Evolutionary conservation across 2,797 vertebrate genomes (phyloP).

Genomic region (Diglossa cyanea): DNA sequence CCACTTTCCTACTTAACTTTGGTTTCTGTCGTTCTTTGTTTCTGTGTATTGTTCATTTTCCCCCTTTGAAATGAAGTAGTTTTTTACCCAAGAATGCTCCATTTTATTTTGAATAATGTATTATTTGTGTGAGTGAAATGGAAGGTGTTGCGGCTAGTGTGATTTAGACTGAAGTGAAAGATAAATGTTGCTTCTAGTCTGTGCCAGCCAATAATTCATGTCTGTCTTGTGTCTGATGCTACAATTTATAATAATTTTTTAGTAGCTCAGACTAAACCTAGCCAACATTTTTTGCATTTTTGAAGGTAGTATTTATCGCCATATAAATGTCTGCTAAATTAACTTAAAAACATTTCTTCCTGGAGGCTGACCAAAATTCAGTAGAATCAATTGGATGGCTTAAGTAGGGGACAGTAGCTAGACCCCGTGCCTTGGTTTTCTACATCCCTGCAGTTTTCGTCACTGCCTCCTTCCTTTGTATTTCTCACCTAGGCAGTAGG

Average conservation of each 20-base stretch:
- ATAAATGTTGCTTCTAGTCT: constrained; percentile 80
- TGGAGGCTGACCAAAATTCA: constrained; percentile 84
- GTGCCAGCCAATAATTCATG: constrained; percentile 77
- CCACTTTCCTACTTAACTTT: constrained; percentile 80
- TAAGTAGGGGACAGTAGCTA: constrained; percentile 73
- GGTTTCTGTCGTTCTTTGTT: constrained; percentile 75
- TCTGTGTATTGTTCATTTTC: constrained; percentile 79
- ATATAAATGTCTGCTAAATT: constrained; percentile 80
- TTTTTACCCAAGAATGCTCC: constrained; percentile 82
- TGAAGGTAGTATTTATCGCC: constrained; percentile 79
- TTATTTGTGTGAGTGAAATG: constrained; percentile 81
- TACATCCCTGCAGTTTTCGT: constrained; percentile 72
- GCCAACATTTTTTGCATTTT: constrained; percentile 78
- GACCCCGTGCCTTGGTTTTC: constrained; percentile 80
- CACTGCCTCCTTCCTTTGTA: constrained; percentile 57
- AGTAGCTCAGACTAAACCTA: constrained; percentile 80
- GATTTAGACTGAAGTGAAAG: constrained; percentile 79
- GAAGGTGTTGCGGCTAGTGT: constrained; percentile 84
- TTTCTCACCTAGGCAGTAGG: constrained; percentile 72
- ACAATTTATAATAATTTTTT: constrained; percentile 69
- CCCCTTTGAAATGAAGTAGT: constrained; percentile 75
- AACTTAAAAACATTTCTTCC: constrained; percentile 76
- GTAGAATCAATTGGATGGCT: constrained; percentile 74
- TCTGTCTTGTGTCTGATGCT: constrained; percentile 80
- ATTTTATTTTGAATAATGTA: constrained; percentile 78